Conservation (phyloP, 2,797 vertebrate genomes). For the Spea hammondii region DNA sequence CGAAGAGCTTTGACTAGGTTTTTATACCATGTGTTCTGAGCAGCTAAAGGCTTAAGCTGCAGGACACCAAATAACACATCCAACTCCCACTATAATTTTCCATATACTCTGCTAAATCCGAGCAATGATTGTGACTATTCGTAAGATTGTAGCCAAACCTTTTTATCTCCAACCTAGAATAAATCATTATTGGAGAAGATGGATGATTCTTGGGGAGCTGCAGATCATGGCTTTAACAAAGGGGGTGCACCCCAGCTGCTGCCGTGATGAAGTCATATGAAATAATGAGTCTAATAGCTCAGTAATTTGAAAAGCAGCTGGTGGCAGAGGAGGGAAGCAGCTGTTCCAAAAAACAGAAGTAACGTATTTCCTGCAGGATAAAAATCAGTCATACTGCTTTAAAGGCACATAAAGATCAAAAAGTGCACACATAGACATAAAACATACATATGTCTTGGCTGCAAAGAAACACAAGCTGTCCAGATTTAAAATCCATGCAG, state of each 20-base stretch:
- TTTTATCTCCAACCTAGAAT: conserved; percentile 40
- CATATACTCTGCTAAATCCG: conserved; percentile 35
- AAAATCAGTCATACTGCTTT: conserved; percentile 53
- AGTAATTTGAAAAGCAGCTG: conserved; percentile 87
- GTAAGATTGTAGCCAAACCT: conserved; percentile 28
- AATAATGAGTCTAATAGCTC: conserved; percentile 84
- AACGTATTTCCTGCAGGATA: conserved; percentile 55
- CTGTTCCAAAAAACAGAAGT: conserved; percentile 67
- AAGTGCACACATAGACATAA: conserved; percentile 24
- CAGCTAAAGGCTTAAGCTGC: conserved; percentile 27
- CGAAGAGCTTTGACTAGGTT: conserved; percentile 18
- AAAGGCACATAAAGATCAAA: conserved; percentile 52
- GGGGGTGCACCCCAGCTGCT: conserved; percentile 66
- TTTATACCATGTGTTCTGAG: conserved; percentile 22
- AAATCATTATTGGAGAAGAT: conserved; percentile 36
- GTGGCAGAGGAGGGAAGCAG: conserved; percentile 76
- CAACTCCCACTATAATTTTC: conserved; percentile 36
- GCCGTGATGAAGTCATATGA: conserved; percentile 72
- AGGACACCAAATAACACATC: conserved; percentile 28
- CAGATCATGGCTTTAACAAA: neutral
- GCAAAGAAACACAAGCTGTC: neutral
- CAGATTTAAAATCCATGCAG: conserved; percentile 26
- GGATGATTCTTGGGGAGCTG: conserved; percentile 34
- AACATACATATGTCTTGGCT: conserved; percentile 30
- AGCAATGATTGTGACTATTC: conserved; percentile 52